A percentile compares a stretch with the other conserved stretches of the same genome.
Conservation (phyloP, 2,888 invertebrate species). For the Hedychridium roseum region DNA sequence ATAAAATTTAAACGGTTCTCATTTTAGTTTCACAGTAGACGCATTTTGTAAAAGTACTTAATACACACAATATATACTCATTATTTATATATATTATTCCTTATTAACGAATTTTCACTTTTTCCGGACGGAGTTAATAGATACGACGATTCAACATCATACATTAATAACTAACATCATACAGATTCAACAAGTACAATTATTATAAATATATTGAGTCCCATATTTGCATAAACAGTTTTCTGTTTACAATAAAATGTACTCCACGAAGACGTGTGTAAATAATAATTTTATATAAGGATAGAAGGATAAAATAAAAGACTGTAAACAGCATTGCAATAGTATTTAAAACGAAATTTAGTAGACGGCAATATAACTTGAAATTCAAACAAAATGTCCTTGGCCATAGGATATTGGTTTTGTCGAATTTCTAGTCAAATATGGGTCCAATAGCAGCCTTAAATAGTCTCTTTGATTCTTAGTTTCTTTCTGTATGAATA, state of each 20-base stretch:
- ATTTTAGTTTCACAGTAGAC: conserved; percentile 21
- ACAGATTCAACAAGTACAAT: background rate
- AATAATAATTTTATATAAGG: background rate
- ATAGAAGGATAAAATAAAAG: too few relatives aligned
- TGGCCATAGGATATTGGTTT: too few relatives aligned
- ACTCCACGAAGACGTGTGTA: background rate
- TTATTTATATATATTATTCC: conserved; percentile 13
- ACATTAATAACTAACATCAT: background rate
- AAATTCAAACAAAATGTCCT: too few relatives aligned
- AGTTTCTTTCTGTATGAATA: too few relatives aligned
- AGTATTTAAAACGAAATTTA: too few relatives aligned
- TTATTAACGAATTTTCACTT: conserved; percentile 23
- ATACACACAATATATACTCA: background rate
- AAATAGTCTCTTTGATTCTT: too few relatives aligned
- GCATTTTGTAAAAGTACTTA: conserved; percentile 1
- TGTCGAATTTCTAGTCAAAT: too few relatives aligned
- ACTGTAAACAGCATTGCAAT: too few relatives aligned
- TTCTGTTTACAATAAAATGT: background rate
- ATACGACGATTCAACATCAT: conserved; percentile 23
- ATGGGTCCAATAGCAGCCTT: too few relatives aligned
- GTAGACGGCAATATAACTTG: too few relatives aligned
- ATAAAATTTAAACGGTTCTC: conserved; percentile 34
- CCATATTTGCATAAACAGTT: background rate
- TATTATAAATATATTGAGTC: background rate
- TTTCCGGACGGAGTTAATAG: conserved; percentile 36